Evolutionary conservation across 2,797 vertebrate species (phyloP), one percentile per base, ranked within the genome.

Genomic region (Cetoscarus ocellatus): DNA sequence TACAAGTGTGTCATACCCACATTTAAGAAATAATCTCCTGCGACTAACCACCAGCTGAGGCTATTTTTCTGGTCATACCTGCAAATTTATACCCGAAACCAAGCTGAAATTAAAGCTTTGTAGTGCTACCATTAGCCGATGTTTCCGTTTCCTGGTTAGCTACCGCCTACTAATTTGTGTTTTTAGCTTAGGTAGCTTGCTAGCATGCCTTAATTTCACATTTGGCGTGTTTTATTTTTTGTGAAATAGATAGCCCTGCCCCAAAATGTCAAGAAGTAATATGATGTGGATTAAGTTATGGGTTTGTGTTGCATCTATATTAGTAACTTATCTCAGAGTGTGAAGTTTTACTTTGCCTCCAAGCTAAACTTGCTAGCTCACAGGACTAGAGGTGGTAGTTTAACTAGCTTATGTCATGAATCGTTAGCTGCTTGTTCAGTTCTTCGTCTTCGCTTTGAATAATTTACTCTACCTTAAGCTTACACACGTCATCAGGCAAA

Each of bases 101-200:
- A 61, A 66, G 69, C 54, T 59, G 55, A 64, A 85, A 86, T 79
- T 68, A 56, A 13, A 86, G 64, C 67, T 61, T 87, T 87, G 82
- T 61, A 80, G 73, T 75, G 73, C 81, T 74, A 63, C 52, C 66
- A 17, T 82, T 75, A 64, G 38, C 68, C 61, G 79, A 88, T 91
- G 78, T 93, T 92, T 94, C 92, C 93, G 94, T 94, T 95, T 95
- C 94, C 94, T 95, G 93, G 93, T 93, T 88, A 92, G 92, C 91
- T 92, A 91, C 91, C 91, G 92, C 92, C 92, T 92, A 90, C 89
- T 86, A 86, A 82, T 91, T 83, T 91, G 86, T 94, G 93, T 95
- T 95, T 95, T 95, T 95, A 95, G 94, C 94, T 82, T 88, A 69
- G 61, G 13, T 69, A 86, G 83, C 85, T 72, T 55, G 49, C 49